Base-by-base conservation (phyloP, 2,888 invertebrate species). In the Germaria angustata region DNA sequence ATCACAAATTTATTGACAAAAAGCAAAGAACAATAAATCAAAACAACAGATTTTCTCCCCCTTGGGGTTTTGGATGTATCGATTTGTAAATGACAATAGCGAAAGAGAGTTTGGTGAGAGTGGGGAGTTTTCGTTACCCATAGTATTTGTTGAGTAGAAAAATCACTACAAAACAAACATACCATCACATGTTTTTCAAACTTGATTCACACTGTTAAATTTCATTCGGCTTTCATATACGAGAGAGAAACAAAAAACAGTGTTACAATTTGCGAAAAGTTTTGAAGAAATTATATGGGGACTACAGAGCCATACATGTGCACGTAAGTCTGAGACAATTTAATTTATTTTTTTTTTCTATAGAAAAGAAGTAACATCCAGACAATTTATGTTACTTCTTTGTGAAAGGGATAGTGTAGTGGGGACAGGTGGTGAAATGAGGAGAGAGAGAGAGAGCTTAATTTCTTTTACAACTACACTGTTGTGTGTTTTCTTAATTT, bases 1-100 rank as follows among this genome's bases (percentile, higher is more conserved):
- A 68, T 66, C 68, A 61, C 59, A 68, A 55, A 61, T 59, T 59
- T 76, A 49, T 76, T 68, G 68, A 68, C 61, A 73, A 72, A 61
- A 72, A 59, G 46, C 15, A 32, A 57, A 57, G 34, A 61, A 55
- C 34, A 61, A 80, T 49, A 53, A 51, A 66, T 73, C 66, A 68
- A 51, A 71, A 71, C 51, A 77, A 51, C 36, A 72, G 53, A 28
- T 73, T 73, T 49, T 57, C 46, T 79, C 49, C 46, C 71, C 24
- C 57, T 32, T 8, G 63, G 41, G n/a, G 51, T 1, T 51, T 34
- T 36, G 6, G 34, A 11, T 24, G 7, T 36, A 11, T 36, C 9
- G 34, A 65, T 63, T 63, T 20, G 11, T 13, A 49, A 22, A 17
- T 41, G 44, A 34, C 32, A 32, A n/a, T 3, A 34, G 41, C 8